Evolutionary conservation across 2,797 vertebrate genomes (phyloP), one percentile per base, ranked within the genome.

Genomic region (Scyliorhinus canicula): DNA sequence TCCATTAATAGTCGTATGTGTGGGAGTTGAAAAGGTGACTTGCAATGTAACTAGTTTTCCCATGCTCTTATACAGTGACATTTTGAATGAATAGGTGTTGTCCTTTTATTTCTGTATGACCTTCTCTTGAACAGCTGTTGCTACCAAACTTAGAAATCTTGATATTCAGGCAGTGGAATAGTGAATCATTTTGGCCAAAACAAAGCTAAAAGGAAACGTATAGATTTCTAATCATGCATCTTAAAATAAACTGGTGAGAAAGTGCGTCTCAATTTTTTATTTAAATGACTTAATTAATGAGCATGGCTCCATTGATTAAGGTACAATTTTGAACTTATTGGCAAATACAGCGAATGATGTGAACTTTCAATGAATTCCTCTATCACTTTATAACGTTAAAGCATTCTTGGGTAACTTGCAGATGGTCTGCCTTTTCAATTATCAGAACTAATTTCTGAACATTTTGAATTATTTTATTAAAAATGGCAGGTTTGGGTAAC

Each of bases 71-170:
- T 95, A 0, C 96, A 96, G 95, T 96, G 96, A 96, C 96, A 95
- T 96, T 96, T 96, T 95, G 95, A 97, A 96, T 96, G 96, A 96
- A 96, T 95, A 96, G 96, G 96, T 96, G 95, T 95, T 96, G 95
- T 96, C 96, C 96, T 97, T 96, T 96, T 69, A 96, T 96, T 96
- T 97, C 96, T 95, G 50, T 95, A 24, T 96, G 96, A 97, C 97
- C 96, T 97, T 96, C 96, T 95, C 93, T 94, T 71, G 67, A 94
- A 94, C 93, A 69, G 90, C 96, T 97, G 82, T 95, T 94, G 90
- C 96, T 71, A 95, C 95, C 96, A 96, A 96, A 96, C 96, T 86
- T 95, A 95, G 88, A 95, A 95, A 95, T 77, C 50, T 26, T 95
- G 95, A 55, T 95, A 91, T 95, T 93, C 95, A 24, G 82, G 7